Evolutionary conservation across 1,140 invertebrate species (phyloP).

Genomic region (Ladona fulva): DNA sequence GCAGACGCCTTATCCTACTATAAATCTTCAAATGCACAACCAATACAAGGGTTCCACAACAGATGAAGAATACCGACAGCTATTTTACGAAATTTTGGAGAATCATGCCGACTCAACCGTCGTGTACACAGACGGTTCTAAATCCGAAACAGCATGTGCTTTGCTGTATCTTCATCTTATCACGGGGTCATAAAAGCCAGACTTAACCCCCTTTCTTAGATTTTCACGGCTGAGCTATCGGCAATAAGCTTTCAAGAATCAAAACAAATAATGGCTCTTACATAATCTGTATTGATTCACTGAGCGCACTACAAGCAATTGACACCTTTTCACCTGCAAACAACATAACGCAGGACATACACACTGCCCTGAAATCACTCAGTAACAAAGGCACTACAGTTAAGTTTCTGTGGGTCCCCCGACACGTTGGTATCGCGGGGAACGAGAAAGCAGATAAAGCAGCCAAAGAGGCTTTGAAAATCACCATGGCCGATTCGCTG

Average conservation of each 20-base stretch:
- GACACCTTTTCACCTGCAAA: neutral
- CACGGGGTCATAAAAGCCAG: no score
- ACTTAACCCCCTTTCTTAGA: neutral
- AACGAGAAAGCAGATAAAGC: neutral
- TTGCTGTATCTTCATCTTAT: neutral
- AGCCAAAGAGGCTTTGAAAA: neutral
- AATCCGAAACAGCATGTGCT: neutral
- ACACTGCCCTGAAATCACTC: neutral
- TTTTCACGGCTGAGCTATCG: neutral
- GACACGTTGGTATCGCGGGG: neutral
- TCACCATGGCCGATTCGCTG: neutral
- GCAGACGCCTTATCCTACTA: no score
- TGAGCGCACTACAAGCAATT: neutral
- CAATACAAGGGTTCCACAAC: neutral
- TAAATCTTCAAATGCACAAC: neutral
- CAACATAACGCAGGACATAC: neutral
- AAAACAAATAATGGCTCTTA: no score
- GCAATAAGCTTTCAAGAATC: neutral
- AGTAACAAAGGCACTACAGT: neutral
- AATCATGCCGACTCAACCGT: neutral
- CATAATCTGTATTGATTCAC: neutral
- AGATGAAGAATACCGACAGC: neutral
- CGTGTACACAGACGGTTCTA: neutral
- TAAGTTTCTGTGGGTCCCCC: neutral
- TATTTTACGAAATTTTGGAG: no score